These are phyloP conservation scores for Nasonia oneida DNA, from an alignment of 2,888 invertebrate species.

Conservation along the genomic window DNA sequence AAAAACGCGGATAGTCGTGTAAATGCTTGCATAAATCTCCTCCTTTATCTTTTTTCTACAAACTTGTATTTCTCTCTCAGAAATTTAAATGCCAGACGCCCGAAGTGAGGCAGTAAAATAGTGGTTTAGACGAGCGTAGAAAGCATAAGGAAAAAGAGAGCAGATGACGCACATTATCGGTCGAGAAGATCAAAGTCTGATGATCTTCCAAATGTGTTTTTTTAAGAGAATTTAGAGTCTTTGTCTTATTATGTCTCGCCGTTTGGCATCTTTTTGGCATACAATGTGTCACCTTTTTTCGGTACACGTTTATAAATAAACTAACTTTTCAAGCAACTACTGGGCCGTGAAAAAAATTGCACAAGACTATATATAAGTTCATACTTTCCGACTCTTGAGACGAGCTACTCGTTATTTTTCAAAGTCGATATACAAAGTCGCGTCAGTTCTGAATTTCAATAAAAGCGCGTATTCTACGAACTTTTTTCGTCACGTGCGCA, in stretches of 20 bases:
- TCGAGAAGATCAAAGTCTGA: background rate
- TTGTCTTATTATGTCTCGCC: background rate
- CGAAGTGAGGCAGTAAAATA: background rate
- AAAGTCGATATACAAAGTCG: background rate
- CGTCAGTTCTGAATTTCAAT: background rate
- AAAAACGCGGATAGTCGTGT: background rate
- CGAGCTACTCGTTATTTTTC: background rate
- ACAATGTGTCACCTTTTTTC: background rate
- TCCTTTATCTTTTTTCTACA: background rate
- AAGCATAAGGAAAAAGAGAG: background rate
- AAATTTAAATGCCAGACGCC: background rate
- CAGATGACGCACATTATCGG: background rate
- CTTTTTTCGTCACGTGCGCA: constrained; percentile 32
- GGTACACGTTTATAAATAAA: background rate
- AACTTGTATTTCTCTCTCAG: background rate
- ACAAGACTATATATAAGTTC: background rate
- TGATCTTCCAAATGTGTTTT: background rate
- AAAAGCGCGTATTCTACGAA: constrained; percentile 20
- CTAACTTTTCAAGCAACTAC: no score
- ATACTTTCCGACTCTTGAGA: background rate
- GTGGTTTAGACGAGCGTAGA: background rate
- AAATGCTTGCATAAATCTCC: background rate
- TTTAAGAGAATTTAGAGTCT: background rate
- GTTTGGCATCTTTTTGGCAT: background rate
- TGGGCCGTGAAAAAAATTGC: no score